phyloP scores from a whole-genome alignment of 2,113 vertebrate genomes.

The Chlorodrepanis virens region DNA sequence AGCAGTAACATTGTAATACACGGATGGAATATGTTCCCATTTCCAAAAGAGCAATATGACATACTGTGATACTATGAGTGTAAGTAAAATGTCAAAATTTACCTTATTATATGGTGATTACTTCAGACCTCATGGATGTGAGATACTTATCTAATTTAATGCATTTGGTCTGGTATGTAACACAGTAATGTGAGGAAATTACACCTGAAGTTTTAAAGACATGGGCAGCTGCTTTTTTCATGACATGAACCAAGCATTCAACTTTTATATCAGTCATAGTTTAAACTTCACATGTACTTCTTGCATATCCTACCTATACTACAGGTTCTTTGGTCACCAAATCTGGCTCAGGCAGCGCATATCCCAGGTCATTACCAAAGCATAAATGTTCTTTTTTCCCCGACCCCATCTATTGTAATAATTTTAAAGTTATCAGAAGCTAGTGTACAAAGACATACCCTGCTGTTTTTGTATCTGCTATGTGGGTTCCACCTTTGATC shows the following conservation, averaged over 20 bases:
- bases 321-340: not conserved
- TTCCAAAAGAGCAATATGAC: not conserved
- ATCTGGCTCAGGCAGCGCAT: not conserved
- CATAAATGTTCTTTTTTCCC: not conserved
- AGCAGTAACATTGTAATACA: not conserved
- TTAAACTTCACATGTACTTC: not conserved
- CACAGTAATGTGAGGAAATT: not conserved
- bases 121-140: not conserved
- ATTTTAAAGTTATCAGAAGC: not conserved
- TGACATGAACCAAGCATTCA: not conserved
- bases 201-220: not conserved
- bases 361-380: not conserved
- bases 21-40: not conserved
- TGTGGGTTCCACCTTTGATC: slow-evolving; percentile 85
- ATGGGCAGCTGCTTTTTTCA: not conserved
- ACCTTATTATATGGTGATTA: not conserved
- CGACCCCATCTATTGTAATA: accelerated
- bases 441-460: slow-evolving; percentile 71
- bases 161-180: not conserved
- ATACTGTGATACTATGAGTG: accelerated
- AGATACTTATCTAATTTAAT: not conserved
- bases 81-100: not conserved
- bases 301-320: not conserved
- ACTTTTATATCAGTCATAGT: not conserved
- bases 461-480: slow-evolving; percentile 89